Conservation (phyloP, 2,888 invertebrate genomes). For the Amblyteles armatorius region DNA sequence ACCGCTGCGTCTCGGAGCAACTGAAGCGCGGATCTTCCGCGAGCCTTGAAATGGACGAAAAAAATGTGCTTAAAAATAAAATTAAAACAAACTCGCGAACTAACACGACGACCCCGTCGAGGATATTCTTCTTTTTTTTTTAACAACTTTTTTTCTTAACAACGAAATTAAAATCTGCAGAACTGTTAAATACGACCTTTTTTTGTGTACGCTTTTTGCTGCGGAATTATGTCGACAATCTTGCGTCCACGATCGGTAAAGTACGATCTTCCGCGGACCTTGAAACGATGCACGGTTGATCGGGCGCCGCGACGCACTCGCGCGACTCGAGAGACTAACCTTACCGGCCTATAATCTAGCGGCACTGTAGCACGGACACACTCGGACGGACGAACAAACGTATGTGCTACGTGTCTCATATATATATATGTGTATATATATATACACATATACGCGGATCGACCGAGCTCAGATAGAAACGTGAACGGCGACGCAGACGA, state of each 20-base stretch:
- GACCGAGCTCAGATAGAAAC: neutral
- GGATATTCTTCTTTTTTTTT: neutral
- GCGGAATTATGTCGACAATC: slow-evolving; percentile 33
- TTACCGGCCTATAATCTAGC: slow-evolving; percentile 61
- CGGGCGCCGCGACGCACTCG: slow-evolving; percentile 67
- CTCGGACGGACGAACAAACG: slow-evolving; percentile 5
- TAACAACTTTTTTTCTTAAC: neutral
- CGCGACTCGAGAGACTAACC: slow-evolving; percentile 48
- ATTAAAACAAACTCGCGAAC: neutral
- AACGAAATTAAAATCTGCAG: neutral
- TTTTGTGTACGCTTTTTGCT: neutral
- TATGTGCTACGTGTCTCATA: neutral
- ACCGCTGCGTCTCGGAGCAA: slow-evolving; percentile 27
- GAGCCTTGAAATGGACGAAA: slow-evolving; percentile 44
- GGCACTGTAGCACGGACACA: slow-evolving; percentile 27
- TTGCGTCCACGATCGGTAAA: slow-evolving; percentile 51
- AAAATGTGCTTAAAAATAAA: neutral
- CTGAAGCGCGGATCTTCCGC: slow-evolving; percentile 59
- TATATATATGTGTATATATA: neutral
- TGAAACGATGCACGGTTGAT: slow-evolving; percentile 68
- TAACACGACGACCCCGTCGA: neutral
- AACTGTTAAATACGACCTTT: neutral
- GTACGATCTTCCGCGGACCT: slow-evolving; percentile 67
- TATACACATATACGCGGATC: neutral
- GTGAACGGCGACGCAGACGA: neutral